Percentiles rank a stretch among this genome's conserved stretches.
These are phyloP conservation scores for Kradibia gibbosae DNA, from an alignment of 1,140 invertebrate genomes.

Conservation along the genomic window DNA sequence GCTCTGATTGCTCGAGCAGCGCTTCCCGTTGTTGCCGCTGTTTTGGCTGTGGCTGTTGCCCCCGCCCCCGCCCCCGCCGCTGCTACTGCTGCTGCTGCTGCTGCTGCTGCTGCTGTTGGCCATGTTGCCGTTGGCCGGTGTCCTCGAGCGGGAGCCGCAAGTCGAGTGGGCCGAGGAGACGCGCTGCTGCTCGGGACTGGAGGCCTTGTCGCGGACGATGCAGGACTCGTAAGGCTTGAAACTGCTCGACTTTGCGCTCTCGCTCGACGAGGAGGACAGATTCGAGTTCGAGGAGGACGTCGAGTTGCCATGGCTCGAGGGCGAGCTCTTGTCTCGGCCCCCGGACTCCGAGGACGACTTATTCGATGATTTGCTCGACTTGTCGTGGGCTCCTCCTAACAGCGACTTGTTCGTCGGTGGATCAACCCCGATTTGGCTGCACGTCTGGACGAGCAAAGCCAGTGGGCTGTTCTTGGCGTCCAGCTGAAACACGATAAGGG, in stretches of 20 bases:
- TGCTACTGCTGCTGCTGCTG: too few relatives aligned
- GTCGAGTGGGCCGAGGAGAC: slow-evolving; percentile 63
- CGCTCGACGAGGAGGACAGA: slow-evolving; percentile 63
- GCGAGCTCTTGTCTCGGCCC: slow-evolving; percentile 75
- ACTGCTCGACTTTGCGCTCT: slow-evolving; percentile 73
- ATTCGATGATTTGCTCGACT: slow-evolving; percentile 77
- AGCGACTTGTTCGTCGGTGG: slow-evolving; percentile 79
- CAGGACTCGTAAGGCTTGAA: slow-evolving; percentile 83
- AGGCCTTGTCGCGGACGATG: slow-evolving; percentile 67
- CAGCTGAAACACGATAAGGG: slow-evolving; percentile 81
- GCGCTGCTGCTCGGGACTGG: slow-evolving; percentile 60
- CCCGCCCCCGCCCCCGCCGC: too few relatives aligned
- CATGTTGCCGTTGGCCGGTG: slow-evolving; percentile 65
- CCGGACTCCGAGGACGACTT: slow-evolving; percentile 73
- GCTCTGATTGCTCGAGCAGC: slow-evolving; percentile 78
- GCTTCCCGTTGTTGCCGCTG: slow-evolving; percentile 68
- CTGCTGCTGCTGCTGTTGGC: too few relatives aligned
- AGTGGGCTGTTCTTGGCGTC: slow-evolving; percentile 96
- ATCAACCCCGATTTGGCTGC: slow-evolving; percentile 95
- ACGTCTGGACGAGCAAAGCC: slow-evolving; percentile 93
- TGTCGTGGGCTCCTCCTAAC: slow-evolving; percentile 76
- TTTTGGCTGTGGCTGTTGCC: too few relatives aligned
- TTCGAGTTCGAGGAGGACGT: slow-evolving; percentile 64
- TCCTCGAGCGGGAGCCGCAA: slow-evolving; percentile 60
- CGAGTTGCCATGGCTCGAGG: slow-evolving; percentile 55